These are phyloP conservation scores for Trichomalopsis sarcophagae DNA, from an alignment of 1,140 invertebrate genomes.

Conservation along the genomic window DNA sequence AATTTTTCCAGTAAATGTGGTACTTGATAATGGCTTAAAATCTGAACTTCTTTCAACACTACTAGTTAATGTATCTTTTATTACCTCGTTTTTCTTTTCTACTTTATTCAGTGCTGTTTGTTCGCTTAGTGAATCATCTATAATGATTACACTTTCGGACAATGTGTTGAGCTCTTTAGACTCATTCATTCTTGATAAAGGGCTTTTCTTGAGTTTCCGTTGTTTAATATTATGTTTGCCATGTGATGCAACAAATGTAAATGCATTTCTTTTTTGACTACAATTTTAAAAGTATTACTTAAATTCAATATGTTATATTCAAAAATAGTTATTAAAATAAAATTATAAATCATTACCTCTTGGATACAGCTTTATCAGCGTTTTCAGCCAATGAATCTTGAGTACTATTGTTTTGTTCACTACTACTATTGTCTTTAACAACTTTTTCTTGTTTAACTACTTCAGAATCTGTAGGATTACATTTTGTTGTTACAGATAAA, in stretches of 20 bases:
- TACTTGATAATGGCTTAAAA: not conserved
- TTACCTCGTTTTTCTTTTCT: not conserved
- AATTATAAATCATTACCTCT: not conserved
- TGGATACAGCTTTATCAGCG: not conserved
- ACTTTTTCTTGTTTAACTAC: not conserved
- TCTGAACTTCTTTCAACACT: not conserved
- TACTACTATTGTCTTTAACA: not conserved
- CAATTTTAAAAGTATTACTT: not conserved
- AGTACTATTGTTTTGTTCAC: not conserved
- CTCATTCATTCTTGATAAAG: conserved; percentile 22
- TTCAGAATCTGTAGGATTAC: not conserved
- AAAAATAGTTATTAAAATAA: not conserved
- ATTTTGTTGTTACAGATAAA: too few species aligned
- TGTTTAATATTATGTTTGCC: not conserved
- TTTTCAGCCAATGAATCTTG: not conserved
- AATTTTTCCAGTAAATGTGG: not conserved
- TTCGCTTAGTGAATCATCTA: conserved; percentile 26
- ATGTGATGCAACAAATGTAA: not conserved
- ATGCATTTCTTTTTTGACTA: conserved; percentile 8
- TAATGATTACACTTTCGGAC: conserved; percentile 29
- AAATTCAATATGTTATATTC: not conserved
- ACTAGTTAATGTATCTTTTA: not conserved
- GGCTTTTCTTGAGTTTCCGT: conserved; percentile 10
- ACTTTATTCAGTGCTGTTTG: not conserved
- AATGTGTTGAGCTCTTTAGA: not conserved